Evolutionary conservation across 2,797 vertebrate species (phyloP).

Genomic region (Enteromius argenteus): DNA sequence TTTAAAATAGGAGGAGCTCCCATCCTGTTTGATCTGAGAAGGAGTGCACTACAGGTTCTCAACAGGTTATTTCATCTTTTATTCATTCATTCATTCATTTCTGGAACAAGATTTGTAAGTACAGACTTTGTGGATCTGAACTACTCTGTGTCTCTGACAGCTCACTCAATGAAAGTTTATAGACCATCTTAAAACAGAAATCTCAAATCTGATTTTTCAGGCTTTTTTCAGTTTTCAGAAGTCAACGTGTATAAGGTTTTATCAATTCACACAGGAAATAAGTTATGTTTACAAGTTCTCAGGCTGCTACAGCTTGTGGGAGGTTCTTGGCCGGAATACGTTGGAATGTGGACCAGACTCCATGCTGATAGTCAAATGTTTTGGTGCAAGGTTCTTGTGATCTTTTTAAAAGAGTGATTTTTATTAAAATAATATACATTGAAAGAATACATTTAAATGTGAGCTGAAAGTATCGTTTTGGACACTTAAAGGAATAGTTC

Average conservation of each 20-base stretch:
- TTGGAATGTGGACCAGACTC: not conserved
- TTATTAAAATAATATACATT: not conserved
- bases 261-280: not conserved
- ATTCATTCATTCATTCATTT: not conserved
- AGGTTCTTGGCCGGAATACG: not conserved
- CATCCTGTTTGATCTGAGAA: conserved; percentile 12
- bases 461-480: not conserved
- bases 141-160: not conserved
- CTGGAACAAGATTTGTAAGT: not conserved
- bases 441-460: not conserved
- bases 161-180: not conserved
- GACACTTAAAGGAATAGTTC: too few species aligned
- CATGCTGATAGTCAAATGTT: not conserved
- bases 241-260: not conserved
- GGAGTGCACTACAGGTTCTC: not conserved
- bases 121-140: not conserved
- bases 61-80: not conserved
- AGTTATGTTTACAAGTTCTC: not conserved
- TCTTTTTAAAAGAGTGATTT: not conserved
- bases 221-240: not conserved
- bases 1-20: conserved; percentile 22
- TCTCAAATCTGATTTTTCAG: not conserved
- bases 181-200: not conserved
- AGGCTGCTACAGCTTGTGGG: not conserved
- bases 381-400: not conserved